phyloP scores from a whole-genome alignment of 2,797 vertebrate species.

The Pteropus rufus region DNA sequence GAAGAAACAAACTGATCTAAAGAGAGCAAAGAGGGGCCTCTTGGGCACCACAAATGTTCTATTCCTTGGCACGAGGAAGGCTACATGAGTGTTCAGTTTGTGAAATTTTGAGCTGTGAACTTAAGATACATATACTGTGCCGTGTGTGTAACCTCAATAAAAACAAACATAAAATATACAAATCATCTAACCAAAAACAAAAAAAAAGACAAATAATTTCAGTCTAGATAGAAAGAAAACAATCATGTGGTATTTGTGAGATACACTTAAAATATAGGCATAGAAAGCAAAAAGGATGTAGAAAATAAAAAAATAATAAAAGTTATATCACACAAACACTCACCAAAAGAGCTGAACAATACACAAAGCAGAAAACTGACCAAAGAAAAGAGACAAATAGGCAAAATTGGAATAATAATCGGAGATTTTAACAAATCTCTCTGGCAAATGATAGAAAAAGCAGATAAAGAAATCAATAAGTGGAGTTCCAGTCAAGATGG shows the following conservation, averaged over 20 bases:
- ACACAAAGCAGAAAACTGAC: not conserved
- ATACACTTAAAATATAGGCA: not conserved
- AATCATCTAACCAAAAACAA: not conserved
- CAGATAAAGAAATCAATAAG: not conserved
- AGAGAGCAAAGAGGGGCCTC: not conserved
- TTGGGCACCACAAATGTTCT: not conserved
- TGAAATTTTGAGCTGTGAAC: not conserved
- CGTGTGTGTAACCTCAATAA: not conserved
- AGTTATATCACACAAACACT: not conserved
- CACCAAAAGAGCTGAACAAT: not conserved
- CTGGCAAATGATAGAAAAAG: conserved; percentile 2
- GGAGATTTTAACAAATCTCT: conserved; percentile 17
- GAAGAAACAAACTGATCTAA: not conserved
- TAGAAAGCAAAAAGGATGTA: not conserved
- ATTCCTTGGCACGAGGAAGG: not conserved
- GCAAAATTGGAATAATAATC: not conserved
- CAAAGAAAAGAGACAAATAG: not conserved
- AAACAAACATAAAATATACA: not conserved
- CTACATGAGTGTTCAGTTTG: not conserved
- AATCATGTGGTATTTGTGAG: not conserved
- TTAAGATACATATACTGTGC: not conserved
- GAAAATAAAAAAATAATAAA: not conserved
- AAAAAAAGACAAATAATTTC: not conserved
- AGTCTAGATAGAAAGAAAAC: not conserved
- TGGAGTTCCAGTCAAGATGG: too few species aligned